Evolutionary conservation across 2,888 invertebrate species (phyloP).

Genomic region (Scaptomyza polygonia): DNA sequence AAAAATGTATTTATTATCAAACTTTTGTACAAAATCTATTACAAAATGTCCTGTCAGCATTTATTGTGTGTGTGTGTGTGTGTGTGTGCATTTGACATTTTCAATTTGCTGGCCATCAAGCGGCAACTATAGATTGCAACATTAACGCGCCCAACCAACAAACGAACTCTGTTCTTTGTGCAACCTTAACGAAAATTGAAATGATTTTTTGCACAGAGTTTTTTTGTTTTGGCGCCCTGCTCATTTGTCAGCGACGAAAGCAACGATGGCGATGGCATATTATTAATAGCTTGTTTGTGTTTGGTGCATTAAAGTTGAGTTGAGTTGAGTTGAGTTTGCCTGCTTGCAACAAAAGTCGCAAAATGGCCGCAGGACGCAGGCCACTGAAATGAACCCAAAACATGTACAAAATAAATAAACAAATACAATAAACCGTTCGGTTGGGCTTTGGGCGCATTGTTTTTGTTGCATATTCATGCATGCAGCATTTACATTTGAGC

Average conservation of each 20-base stretch:
- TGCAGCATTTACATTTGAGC: conserved; percentile 44
- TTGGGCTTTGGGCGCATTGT: conserved; percentile 40
- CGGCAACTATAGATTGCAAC: conserved; percentile 64
- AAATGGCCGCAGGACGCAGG: conserved; percentile 38
- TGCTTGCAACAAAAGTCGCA: conserved; percentile 46
- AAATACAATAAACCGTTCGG: conserved; percentile 24
- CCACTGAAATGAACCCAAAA: conserved; percentile 28
- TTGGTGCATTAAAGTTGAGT: conserved; percentile 25
- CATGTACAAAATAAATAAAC: conserved; percentile 25
- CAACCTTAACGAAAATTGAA: conserved; percentile 12
- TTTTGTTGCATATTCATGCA: conserved; percentile 61
- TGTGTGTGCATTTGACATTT: conserved; percentile 69
- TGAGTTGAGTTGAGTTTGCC: conserved; percentile 14
- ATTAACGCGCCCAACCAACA: conserved; percentile 40
- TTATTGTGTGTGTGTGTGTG: conserved; percentile 1
- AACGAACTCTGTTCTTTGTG: conserved; percentile 13
- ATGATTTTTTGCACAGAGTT: conserved; percentile 2
- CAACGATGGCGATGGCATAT: conserved; percentile 4
- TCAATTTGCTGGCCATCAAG: conserved; percentile 73
- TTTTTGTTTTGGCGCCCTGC: conserved; percentile 1
- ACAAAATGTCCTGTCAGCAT: conserved; percentile 9
- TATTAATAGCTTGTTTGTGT: conserved; percentile 48
- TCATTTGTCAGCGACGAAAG: conserved; percentile 43
- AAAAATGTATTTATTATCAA: conserved; percentile 6
- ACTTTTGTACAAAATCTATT: not conserved